Percentiles rank a stretch among this genome's conserved stretches.
These are phyloP conservation scores for Drosophila kikkawai DNA, from an alignment of 1,140 invertebrate genomes.

Conservation along the genomic window DNA sequence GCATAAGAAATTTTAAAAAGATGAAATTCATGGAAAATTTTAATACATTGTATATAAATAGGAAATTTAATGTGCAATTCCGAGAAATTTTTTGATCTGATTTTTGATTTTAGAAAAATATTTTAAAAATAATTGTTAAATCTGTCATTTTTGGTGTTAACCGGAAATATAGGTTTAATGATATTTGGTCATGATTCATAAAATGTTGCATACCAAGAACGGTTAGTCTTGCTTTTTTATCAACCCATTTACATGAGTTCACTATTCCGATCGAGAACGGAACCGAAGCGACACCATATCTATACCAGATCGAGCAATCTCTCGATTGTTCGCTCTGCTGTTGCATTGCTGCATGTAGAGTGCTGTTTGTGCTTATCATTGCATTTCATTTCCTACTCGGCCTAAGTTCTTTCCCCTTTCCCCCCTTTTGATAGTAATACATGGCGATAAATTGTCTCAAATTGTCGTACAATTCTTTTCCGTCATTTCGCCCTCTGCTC, in stretches of 20 bases:
- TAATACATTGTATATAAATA: background rate
- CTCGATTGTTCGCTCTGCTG: slow-evolving; percentile 23
- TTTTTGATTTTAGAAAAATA: background rate
- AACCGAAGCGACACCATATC: slow-evolving; percentile 24
- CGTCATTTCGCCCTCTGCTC: slow-evolving; percentile 22
- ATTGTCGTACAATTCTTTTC: slow-evolving; percentile 46
- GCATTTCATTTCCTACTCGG: slow-evolving; percentile 74
- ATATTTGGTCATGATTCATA: slow-evolving; percentile 8
- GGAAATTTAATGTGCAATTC: background rate
- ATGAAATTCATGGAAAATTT: background rate
- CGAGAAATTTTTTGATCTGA: background rate
- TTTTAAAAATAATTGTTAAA: background rate
- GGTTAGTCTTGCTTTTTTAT: background rate
- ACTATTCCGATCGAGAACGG: slow-evolving; percentile 24
- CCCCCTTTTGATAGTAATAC: slow-evolving; percentile 21
- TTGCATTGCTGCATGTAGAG: slow-evolving; percentile 67
- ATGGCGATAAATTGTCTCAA: slow-evolving; percentile 56
- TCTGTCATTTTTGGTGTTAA: background rate
- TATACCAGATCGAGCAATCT: slow-evolving; percentile 24
- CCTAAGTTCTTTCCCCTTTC: slow-evolving; percentile 24
- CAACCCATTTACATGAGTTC: slow-evolving; percentile 4
- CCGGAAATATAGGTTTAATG: background rate
- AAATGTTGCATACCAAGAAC: background rate
- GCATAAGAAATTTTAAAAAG: background rate
- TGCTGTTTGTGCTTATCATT: slow-evolving; percentile 73